Percentiles rank a stretch among this genome's conserved stretches.
Conservation (phyloP, 2,113 vertebrate genomes). For the Embiotoca jacksoni region DNA sequence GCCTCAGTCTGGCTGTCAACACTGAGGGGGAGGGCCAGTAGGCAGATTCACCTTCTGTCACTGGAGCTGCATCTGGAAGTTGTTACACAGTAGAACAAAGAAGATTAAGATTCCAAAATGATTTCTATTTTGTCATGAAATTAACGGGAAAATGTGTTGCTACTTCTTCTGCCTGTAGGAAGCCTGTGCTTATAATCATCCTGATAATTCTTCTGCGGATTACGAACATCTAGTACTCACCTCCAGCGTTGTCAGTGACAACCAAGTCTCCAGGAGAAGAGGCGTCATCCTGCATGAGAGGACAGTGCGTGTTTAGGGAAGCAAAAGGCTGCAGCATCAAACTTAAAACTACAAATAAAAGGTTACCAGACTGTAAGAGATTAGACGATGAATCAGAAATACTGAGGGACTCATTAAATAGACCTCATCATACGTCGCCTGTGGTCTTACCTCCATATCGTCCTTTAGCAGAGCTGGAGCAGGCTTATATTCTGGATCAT, state of each 20-base stretch:
- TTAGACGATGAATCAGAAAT: too few species aligned
- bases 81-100: background rate
- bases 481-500: constrained; percentile 99
- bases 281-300: constrained; percentile 89
- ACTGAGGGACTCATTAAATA: too few species aligned
- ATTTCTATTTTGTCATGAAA: background rate
- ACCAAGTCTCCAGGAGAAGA: constrained; percentile 97
- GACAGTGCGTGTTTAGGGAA: constrained; percentile 12
- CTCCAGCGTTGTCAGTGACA: constrained; percentile 91
- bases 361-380: too few species aligned
- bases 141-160: too few species aligned
- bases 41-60: constrained; percentile 88
- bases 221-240: constrained; percentile 65
- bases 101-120: background rate
- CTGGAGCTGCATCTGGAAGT: constrained; percentile 85
- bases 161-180: background rate
- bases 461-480: constrained; percentile 97
- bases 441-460: constrained; percentile 91
- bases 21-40: constrained; percentile 97
- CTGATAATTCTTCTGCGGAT: constrained; percentile 10
- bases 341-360: background rate
- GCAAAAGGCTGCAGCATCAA: background rate
- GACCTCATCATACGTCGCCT: background rate
- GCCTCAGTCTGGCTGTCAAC: constrained; percentile 94
- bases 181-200: background rate